These are phyloP conservation scores for Clepsis dumicolana DNA, from an alignment of 2,888 invertebrate genomes.

Conservation along the genomic window DNA sequence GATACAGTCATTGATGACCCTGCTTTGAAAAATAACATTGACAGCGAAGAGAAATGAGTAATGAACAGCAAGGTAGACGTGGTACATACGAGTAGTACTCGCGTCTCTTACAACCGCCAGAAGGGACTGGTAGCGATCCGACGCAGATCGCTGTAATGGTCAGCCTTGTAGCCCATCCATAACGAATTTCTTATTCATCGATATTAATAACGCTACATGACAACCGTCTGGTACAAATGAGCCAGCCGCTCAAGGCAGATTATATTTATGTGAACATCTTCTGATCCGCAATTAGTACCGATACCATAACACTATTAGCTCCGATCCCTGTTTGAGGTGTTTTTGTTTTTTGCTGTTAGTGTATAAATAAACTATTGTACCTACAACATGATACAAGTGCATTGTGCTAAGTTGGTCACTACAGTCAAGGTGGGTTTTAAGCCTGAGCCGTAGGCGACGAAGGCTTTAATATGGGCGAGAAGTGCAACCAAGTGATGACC, in stretches of 20 bases:
- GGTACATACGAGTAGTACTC: slow-evolving; percentile 65
- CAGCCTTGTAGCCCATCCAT: slow-evolving; percentile 82
- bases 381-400: too few relatives aligned
- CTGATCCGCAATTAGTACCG: slow-evolving; percentile 80
- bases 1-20: slow-evolving; percentile 28
- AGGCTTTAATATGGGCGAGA: too few relatives aligned
- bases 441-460: too few relatives aligned
- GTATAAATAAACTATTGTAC: too few relatives aligned
- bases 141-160: slow-evolving; percentile 73
- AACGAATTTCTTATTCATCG: slow-evolving; percentile 86
- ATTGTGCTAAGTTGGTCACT: too few relatives aligned
- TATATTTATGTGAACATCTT: slow-evolving; percentile 82
- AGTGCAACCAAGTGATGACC: too few relatives aligned
- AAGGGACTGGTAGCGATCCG: slow-evolving; percentile 71
- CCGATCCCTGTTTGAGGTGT: neutral
- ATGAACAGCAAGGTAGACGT: slow-evolving; percentile 66
- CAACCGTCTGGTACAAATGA: slow-evolving; percentile 84
- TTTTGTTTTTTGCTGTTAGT: neutral
- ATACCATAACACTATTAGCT: slow-evolving; percentile 60
- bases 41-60: slow-evolving; percentile 57
- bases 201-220: slow-evolving; percentile 83
- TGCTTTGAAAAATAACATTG: slow-evolving; percentile 29
- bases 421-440: too few relatives aligned
- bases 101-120: slow-evolving; percentile 56
- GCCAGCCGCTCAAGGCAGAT: slow-evolving; percentile 76